Base-by-base conservation (phyloP, 2,113 vertebrate genomes). In the Silurus glanis region DNA sequence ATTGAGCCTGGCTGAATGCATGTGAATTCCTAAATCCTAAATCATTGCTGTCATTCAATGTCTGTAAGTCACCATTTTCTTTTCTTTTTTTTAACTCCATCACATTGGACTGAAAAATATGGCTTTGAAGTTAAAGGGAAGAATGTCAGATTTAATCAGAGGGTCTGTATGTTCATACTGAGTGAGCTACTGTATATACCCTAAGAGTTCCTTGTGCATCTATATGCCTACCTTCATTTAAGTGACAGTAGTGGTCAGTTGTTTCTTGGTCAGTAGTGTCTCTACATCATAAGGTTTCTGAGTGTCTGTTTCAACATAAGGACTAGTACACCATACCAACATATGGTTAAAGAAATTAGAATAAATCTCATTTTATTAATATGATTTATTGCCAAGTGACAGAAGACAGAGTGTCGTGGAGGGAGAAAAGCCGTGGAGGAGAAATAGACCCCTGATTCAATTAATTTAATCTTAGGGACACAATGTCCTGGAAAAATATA, bases 1-100 rank as follows among this genome's bases (percentile, higher is more conserved):
- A 80, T 7, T 80, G 78, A 80, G 78, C 56, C 78, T 80, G 56
- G 9, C 56, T 80, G 76, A 79, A 79, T 79, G 78, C 78, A 61
- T 45, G 56, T 45, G 78, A 47, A 80, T 61, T 80, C 6, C 78
- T 61, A 80, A 80, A 61, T 80, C 56, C 19, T 80, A 80, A 47
- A 21, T 80, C 28, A 47, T 9, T 80, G 56, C 58, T 80, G 28
- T 80, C 58, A 61, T 80, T 47, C 56, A 80, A 47, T 61, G 58
- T 61, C 56, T 61, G 56, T 61, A 80, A 80, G 28, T 61, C 17
- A 61, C 37, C 78, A 80, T 83, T 28, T 69, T 69, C 21, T 10
- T 47, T 14, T n/a, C 8, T 51, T 51, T 37, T 69, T 71, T 71
- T 71, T 71, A 64, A 37, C 47, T 75, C 25, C 56, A 79, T n/a